A percentile compares a stretch with the other conserved stretches of the same genome.
These are phyloP conservation scores for Neopipo cinnamomea DNA, from an alignment of 2,113 vertebrate genomes.

Conservation along the genomic window DNA sequence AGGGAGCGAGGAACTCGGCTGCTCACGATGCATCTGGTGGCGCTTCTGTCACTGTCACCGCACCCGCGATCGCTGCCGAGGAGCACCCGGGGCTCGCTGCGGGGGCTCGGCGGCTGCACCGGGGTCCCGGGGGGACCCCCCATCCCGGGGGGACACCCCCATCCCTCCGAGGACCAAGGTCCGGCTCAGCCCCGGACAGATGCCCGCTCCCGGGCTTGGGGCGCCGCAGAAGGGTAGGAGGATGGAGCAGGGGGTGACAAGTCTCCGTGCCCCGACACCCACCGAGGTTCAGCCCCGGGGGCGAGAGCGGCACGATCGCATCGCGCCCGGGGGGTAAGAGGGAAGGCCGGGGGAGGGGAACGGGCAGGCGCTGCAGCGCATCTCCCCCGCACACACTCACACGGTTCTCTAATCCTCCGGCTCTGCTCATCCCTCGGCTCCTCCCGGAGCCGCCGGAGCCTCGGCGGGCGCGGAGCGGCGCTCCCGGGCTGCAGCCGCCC, in stretches of 20 bases:
- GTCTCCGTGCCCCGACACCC: neutral
- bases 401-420: neutral
- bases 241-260: neutral
- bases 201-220: neutral
- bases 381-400: neutral
- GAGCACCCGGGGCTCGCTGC: neutral
- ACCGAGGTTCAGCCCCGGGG: neutral
- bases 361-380: conserved; percentile 14
- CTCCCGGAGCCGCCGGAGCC: neutral
- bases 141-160: neutral
- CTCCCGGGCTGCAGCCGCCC: neutral
- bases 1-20: conserved; percentile 23
- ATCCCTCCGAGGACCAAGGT: neutral
- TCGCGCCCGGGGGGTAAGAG: neutral
- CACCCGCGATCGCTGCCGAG: neutral
- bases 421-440: neutral
- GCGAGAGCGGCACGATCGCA: neutral
- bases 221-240: neutral
- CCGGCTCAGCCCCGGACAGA: neutral
- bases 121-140: neutral
- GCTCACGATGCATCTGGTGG: conserved; percentile 22
- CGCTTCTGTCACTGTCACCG: neutral
- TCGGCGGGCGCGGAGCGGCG: neutral
- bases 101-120: neutral
- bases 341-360: neutral